Conservation (phyloP, 2,113 vertebrate species). For the Archilochus colubris region DNA sequence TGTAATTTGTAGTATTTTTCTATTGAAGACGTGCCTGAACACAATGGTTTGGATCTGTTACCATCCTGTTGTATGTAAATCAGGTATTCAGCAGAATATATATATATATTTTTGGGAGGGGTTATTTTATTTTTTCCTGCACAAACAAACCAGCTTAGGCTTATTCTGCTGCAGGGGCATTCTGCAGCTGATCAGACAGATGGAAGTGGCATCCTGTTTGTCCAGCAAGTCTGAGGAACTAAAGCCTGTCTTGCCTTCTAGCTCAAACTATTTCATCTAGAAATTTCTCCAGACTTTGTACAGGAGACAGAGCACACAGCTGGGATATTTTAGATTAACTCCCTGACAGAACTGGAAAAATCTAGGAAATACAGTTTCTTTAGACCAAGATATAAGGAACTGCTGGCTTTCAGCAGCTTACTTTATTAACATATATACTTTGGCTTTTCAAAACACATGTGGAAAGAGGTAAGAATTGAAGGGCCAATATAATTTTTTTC, state of each 20-base stretch:
- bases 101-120: neutral
- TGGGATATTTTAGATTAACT: neutral
- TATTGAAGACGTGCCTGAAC: neutral
- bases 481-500: neutral
- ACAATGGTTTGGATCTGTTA: neutral
- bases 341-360: neutral
- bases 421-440: neutral
- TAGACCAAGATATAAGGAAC: neutral
- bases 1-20: slow-evolving; percentile 18
- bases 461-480: neutral
- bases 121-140: too few species aligned
- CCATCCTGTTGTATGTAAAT: neutral
- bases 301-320: neutral
- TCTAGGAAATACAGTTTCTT: neutral
- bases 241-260: neutral
- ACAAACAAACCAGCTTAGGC: neutral
- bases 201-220: neutral
- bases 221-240: neutral
- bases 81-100: neutral
- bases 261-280: neutral
- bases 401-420: neutral
- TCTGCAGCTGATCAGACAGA: neutral
- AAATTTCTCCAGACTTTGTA: neutral
- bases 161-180: neutral
- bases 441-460: neutral